Conservation (phyloP, 2,113 vertebrate species). For the Stercorarius parasiticus region DNA sequence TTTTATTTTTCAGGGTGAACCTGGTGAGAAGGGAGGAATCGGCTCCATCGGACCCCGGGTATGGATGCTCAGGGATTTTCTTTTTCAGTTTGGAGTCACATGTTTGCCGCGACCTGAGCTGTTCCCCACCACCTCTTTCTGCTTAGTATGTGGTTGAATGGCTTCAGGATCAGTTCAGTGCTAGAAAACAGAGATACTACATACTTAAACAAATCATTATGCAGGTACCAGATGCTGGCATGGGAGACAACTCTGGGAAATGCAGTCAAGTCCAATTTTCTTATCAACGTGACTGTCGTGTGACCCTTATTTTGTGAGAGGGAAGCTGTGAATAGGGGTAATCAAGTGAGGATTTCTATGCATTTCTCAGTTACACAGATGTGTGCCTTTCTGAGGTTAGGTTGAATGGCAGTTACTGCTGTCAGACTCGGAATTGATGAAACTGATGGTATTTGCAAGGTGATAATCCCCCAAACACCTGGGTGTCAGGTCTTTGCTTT, state of each 20-base stretch:
- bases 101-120: neutral
- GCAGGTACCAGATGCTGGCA: neutral
- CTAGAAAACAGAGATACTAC: neutral
- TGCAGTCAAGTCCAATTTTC: neutral
- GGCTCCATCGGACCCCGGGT: conserved; percentile 74
- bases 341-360: neutral
- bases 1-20: conserved; percentile 79
- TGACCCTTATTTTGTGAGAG: neutral
- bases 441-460: neutral
- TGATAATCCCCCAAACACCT: neutral
- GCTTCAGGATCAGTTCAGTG: neutral
- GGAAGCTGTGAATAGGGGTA: neutral
- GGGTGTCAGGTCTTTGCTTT: neutral
- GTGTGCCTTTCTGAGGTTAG: neutral
- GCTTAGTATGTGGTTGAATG: neutral
- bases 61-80: neutral
- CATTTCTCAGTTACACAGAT: neutral
- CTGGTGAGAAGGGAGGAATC: conserved; percentile 80
- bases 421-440: neutral
- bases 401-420: neutral
- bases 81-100: neutral
- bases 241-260: neutral
- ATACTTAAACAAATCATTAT: neutral
- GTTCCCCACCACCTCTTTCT: neutral
- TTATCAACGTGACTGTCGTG: neutral